Evolutionary conservation across 2,888 invertebrate genomes (phyloP).

Genomic region (Scaptomyza flava): DNA sequence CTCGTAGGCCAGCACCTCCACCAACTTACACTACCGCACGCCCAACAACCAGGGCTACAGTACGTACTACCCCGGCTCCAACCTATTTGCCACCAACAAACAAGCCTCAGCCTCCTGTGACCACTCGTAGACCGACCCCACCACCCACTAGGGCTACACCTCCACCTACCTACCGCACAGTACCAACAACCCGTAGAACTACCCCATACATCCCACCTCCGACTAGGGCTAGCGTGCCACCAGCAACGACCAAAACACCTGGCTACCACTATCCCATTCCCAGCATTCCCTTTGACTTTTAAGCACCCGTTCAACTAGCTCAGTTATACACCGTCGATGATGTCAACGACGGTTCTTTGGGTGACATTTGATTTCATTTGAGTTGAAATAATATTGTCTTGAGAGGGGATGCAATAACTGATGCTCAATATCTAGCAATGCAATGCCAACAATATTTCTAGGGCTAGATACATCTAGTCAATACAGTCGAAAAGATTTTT

Average conservation of each 20-base stretch:
- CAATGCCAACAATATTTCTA: slow-evolving; percentile 81
- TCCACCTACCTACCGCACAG: slow-evolving; percentile 51
- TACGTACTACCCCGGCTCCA: slow-evolving; percentile 39
- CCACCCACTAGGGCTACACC: slow-evolving; percentile 40
- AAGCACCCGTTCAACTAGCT: slow-evolving; percentile 51
- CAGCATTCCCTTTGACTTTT: slow-evolving; percentile 79
- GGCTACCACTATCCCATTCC: slow-evolving; percentile 82
- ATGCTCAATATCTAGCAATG: slow-evolving; percentile 78
- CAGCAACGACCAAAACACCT: slow-evolving; percentile 59
- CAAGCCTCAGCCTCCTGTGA: slow-evolving; percentile 37
- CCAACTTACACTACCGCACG: slow-evolving; percentile 37
- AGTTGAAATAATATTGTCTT: slow-evolving; percentile 58
- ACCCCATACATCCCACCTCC: slow-evolving; percentile 64
- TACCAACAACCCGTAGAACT: slow-evolving; percentile 51
- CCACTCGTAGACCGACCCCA: slow-evolving; percentile 29
- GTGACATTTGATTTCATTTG: slow-evolving; percentile 61
- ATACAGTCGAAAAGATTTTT: slow-evolving; percentile 76
- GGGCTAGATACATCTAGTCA: slow-evolving; percentile 84
- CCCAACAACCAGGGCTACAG: slow-evolving; percentile 35
- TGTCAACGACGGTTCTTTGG: slow-evolving; percentile 39
- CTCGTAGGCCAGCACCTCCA: slow-evolving; percentile 35
- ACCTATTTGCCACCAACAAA: slow-evolving; percentile 41
- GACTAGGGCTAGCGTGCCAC: slow-evolving; percentile 56
- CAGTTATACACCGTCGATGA: slow-evolving; percentile 38
- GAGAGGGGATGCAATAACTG: slow-evolving; percentile 57